Evolutionary conservation across 2,113 vertebrate genomes (phyloP), one percentile per base, ranked within the genome.

Genomic region (Oenanthe melanoleuca): DNA sequence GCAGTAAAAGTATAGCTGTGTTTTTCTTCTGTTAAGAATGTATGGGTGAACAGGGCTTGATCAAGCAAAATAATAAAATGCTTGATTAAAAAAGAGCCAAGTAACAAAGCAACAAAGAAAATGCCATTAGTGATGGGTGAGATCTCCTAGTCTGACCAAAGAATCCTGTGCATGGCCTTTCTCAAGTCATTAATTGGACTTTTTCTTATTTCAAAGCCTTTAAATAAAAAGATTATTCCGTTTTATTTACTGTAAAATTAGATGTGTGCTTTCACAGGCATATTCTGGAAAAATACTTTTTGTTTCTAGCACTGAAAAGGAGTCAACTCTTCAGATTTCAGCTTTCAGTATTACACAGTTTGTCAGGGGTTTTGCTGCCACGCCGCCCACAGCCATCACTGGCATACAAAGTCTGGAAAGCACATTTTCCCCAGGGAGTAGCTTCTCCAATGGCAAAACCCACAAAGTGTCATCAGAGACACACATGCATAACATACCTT

Each of bases 1-100:
- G 44, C 55, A 71, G 60, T 75, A 47, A 80, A 85, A 82, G 55
- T 70, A 37, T 61, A 80, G 63, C 49, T 92, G 22, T 49, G 23
- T 95, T 88, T 94, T 79, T 75, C 23, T 92, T 72, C 55, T 55
- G 6, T 93, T 88, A 50, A 81, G 42, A 87, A 92, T 75, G 57
- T 73, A 34, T 57, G 50, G 34, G 31, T 93, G 69, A 82, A 65
- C 45, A 60, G 45, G 83, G 40, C 34, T 92, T 67, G 47, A 78
- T 92, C 73, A 80, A 88, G 55, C 28, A 70, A 90, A 88, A 29
- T 80, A 77, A 53, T 71, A 86, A 91, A 88, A 49, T 72, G 63
- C 28, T 44, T 78, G 52, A 34, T 84, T 88, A 20, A 40, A 66
- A 77, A 93, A 80, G 22, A 70, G 24, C 33, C 24, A 64, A 45